phyloP scores from a whole-genome alignment of 2,888 invertebrate species.

The Cephus pygmeus region DNA sequence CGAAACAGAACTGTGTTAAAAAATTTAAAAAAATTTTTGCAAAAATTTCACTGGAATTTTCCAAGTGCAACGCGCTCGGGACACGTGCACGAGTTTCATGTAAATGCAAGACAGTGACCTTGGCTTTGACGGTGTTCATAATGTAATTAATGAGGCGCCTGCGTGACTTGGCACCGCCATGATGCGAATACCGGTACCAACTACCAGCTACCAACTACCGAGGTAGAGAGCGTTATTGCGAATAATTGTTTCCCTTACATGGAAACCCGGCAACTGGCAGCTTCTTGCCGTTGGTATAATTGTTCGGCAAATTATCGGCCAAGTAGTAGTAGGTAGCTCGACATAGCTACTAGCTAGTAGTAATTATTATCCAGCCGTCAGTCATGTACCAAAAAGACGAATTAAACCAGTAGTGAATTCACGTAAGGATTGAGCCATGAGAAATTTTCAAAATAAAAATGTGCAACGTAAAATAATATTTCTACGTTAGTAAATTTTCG shows the following conservation, averaged over 20 bases:
- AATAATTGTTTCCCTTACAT: slow-evolving; percentile 40
- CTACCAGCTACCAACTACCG: neutral
- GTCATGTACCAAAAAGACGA: neutral
- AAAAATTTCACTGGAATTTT: neutral
- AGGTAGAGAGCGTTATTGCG: slow-evolving; percentile 21
- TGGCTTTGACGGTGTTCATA: slow-evolving; percentile 46
- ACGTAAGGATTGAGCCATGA: neutral
- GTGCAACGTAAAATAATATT: too few relatives aligned
- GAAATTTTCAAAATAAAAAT: neutral
- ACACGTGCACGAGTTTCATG: neutral
- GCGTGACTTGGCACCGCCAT: slow-evolving; percentile 24
- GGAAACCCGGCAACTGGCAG: slow-evolving; percentile 18
- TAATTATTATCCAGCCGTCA: neutral
- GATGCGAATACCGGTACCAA: slow-evolving; percentile 7
- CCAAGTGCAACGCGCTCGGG: neutral
- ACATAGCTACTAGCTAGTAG: neutral
- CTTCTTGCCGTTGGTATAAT: slow-evolving; percentile 22
- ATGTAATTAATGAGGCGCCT: slow-evolving; percentile 42
- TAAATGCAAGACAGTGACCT: slow-evolving; percentile 30
- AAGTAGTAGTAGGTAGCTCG: neutral
- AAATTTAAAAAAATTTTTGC: too few relatives aligned
- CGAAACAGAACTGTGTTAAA: too few relatives aligned
- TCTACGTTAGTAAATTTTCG: accelerated
- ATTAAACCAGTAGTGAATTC: neutral
- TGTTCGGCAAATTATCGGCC: slow-evolving; percentile 29